phyloP scores from a whole-genome alignment of 2,113 vertebrate species.

The Bungarus multicinctus region DNA sequence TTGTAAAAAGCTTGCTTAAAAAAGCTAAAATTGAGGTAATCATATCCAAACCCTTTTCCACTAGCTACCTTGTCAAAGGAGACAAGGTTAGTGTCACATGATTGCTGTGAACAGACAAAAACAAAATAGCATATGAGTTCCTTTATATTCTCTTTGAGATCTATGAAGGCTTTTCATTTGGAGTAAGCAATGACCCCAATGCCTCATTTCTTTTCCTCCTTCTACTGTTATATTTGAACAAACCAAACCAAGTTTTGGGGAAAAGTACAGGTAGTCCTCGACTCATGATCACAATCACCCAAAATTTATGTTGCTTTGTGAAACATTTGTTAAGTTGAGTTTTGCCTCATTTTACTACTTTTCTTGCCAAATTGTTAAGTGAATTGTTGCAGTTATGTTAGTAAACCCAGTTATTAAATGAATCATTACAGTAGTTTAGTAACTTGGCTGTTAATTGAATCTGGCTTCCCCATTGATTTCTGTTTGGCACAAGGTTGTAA shows the following conservation, averaged over 20 bases:
- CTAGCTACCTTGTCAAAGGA: neutral
- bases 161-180: neutral
- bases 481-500: neutral
- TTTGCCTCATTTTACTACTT: too few relatives aligned
- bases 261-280: too few relatives aligned
- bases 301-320: too few relatives aligned
- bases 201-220: neutral
- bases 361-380: too few relatives aligned
- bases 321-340: too few relatives aligned
- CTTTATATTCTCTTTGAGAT: neutral
- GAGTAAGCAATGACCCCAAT: neutral
- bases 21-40: neutral
- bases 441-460: neutral
- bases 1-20: neutral
- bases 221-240: neutral
- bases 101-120: neutral
- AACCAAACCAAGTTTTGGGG: neutral
- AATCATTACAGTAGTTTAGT: neutral
- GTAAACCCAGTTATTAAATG: neutral
- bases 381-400: neutral
- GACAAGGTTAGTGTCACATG: neutral
- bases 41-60: neutral
- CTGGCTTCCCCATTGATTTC: neutral
- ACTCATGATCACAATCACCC: too few relatives aligned
- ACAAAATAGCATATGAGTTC: neutral